phyloP scores from a whole-genome alignment of 2,888 invertebrate species.

The Microctonus hyperodae region DNA sequence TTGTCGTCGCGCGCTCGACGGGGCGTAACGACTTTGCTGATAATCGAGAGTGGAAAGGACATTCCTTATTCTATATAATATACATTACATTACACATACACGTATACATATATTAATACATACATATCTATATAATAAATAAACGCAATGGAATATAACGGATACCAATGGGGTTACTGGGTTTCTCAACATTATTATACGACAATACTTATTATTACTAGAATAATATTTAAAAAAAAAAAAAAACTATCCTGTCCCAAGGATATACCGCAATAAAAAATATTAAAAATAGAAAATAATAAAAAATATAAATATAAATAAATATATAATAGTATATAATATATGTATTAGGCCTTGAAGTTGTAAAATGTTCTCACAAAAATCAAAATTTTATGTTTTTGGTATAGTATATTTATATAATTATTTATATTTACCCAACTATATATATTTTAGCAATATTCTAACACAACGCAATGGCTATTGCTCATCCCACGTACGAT shows the following conservation, averaged over 20 bases:
- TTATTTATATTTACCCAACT: not conserved
- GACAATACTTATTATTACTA: not conserved
- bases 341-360: not conserved
- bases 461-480: no score
- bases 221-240: no score
- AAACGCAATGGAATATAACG: not conserved
- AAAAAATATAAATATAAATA: slow-evolving; percentile 54
- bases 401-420: no score
- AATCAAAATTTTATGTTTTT: not conserved
- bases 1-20: slow-evolving; percentile 49
- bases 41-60: slow-evolving; percentile 57
- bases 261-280: not conserved
- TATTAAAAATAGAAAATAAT: not conserved
- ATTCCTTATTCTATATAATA: slow-evolving; percentile 41
- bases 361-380: no score
- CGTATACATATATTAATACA: not conserved
- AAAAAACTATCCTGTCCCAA: not conserved
- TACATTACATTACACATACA: no score
- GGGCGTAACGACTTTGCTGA: slow-evolving; percentile 54
- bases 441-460: slow-evolving; percentile 5
- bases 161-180: slow-evolving; percentile 16
- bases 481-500: not conserved
- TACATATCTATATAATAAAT: not conserved
- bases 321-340: no score
- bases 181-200: slow-evolving; percentile 9